Evolutionary conservation across 2,113 vertebrate species (phyloP).

Genomic region (Apus apus): DNA sequence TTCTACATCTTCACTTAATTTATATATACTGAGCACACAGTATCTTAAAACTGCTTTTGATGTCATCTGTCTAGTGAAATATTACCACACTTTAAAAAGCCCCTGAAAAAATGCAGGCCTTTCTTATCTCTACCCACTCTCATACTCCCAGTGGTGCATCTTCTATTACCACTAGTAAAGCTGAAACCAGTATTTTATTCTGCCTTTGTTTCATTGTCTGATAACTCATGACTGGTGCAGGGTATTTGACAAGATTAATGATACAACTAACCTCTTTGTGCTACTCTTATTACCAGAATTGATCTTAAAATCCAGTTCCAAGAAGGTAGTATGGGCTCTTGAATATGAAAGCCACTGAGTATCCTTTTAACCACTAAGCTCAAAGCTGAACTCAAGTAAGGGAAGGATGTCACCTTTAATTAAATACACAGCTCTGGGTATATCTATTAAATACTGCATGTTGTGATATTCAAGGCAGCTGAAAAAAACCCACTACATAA

Average conservation of each 20-base stretch:
- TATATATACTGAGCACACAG: not conserved
- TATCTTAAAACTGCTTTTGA: not conserved
- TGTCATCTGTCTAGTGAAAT: not conserved
- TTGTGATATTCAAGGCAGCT: not conserved
- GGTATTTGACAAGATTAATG: conserved; percentile 48
- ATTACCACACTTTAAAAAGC: not conserved
- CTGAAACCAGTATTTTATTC: not conserved
- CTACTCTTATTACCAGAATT: conserved; percentile 25
- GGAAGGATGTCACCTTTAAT: not conserved
- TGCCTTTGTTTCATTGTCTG: not conserved
- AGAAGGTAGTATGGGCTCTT: not conserved
- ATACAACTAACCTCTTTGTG: not conserved
- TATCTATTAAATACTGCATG: not conserved
- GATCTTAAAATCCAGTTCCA: conserved; percentile 33
- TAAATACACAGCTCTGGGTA: not conserved
- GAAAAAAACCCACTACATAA: not conserved
- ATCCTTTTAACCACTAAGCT: not conserved
- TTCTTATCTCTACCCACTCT: not conserved
- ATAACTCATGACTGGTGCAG: not conserved
- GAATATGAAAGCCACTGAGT: not conserved
- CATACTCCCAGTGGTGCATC: not conserved
- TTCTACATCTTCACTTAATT: not conserved
- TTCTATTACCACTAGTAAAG: not conserved
- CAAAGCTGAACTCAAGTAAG: not conserved
- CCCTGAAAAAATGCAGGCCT: not conserved